These are phyloP conservation scores for Oncopodura yosiiana DNA, from an alignment of 1,140 invertebrate genomes.

Conservation along the genomic window DNA sequence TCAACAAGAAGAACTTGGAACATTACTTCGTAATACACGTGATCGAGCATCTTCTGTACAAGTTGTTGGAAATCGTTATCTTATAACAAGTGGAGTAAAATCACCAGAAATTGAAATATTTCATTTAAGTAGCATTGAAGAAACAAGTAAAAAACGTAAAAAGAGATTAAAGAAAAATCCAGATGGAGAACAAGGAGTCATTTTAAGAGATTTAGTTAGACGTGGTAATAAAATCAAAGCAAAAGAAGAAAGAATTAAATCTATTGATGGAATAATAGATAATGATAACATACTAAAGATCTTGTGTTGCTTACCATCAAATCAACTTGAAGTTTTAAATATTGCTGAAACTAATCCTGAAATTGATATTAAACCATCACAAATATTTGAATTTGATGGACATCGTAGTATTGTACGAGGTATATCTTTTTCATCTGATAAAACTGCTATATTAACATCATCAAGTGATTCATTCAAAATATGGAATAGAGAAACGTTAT, in stretches of 20 bases:
- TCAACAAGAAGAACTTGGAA: conserved; percentile 22
- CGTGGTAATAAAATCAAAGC: conserved; percentile 11
- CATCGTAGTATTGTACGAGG: conserved; percentile 82
- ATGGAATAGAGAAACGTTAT: conserved; percentile 76
- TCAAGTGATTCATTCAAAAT: conserved; percentile 80
- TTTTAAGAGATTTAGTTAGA: conserved; percentile 25
- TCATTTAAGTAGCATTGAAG: conserved; percentile 61
- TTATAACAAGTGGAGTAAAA: conserved; percentile 16
- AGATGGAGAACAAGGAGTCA: conserved; percentile 11
- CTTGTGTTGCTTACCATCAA: conserved; percentile 28
- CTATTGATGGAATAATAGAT: conserved; percentile 18
- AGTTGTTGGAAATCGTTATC: conserved; percentile 14
- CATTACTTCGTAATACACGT: conserved; percentile 15
- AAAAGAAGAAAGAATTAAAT: conserved; percentile 30
- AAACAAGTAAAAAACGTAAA: conserved; percentile 54
- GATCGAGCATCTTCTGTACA: conserved; percentile 10
- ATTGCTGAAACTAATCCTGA: background rate
- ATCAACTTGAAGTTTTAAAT: conserved; percentile 28
- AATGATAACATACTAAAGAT: conserved; percentile 23
- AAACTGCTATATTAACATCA: conserved; percentile 70
- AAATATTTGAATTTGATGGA: conserved; percentile 45
- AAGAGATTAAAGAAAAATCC: conserved; percentile 67
- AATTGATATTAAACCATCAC: background rate
- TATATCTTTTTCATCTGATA: conserved; percentile 83
- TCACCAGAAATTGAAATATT: conserved; percentile 63